Evolutionary conservation across 2,113 vertebrate species (phyloP), one percentile per base, ranked within the genome.

Genomic region (human (Homo sapiens)): DNA sequence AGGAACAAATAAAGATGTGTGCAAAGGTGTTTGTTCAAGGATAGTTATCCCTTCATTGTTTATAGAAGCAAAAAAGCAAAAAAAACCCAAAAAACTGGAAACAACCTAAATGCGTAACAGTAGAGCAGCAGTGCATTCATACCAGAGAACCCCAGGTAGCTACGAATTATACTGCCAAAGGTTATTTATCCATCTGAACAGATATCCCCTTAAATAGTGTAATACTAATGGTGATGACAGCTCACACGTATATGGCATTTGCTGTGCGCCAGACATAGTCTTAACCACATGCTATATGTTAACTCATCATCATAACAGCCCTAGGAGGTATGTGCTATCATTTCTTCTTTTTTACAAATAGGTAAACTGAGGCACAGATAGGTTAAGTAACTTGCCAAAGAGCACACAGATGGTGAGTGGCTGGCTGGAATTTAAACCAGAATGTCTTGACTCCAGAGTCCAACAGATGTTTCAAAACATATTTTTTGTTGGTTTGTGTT

Each of bases 11-110:
- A 50, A 72, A 90, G 93, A 43, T 27, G 92, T 50, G 52, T 40
- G 13, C 80, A 84, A 91, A 81, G 76, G 84, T 89, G 66, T 94
- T 83, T n/a, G 35, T 38, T 94, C 86, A 73, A 88, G 57, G 66
- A 48, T 68, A 17, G 81, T 45, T 50, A 72, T 52, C 43, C 35
- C 0, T 0, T 38, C 50, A 52, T 90, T 83, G 61, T 73, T 90
- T 57, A 82, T 16, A 50, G 81, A 57, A 70, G 82, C 12, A 32
- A 64, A 64, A 64, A 64, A 64, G 18, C 25, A 8, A 45, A 45
- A 78, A 45, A n/a, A 72, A 45, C 7, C 40, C 40, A 22, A 55
- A 25, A 72, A 64, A 30, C 52, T 40, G n/a, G 61, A 82, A 50
- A 43, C 43, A 61, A n/a, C 17, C 13, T 40, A 73, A 38, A 10